Percentiles rank a stretch among this genome's conserved stretches.
phyloP scores from a whole-genome alignment of 2,888 invertebrate genomes.

The Nesidiocoris tenuis region DNA sequence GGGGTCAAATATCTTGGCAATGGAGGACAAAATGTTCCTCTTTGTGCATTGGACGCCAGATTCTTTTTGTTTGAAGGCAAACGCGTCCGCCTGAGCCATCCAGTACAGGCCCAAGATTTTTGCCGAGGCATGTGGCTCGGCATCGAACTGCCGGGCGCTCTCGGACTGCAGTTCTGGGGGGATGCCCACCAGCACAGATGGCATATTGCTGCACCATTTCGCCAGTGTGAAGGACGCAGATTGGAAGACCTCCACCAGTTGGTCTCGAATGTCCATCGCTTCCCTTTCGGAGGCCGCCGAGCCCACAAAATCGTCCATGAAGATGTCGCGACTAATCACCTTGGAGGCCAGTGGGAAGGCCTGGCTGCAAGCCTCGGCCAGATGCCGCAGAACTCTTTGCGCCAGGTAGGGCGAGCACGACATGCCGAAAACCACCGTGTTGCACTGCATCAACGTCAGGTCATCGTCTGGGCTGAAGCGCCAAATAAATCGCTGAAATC shows the following conservation, averaged over 20 bases:
- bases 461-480: background rate
- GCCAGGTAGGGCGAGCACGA: conserved; percentile 11
- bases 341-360: background rate
- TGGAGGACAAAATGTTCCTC: background rate
- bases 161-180: background rate
- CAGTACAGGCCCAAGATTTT: too few relatives aligned
- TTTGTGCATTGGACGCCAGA: background rate
- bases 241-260: conserved; percentile 10
- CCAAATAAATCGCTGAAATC: background rate
- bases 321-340: background rate
- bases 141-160: background rate
- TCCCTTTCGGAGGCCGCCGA: conserved; percentile 9
- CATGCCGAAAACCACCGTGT: conserved; percentile 16
- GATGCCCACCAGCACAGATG: background rate
- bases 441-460: background rate
- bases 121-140: too few relatives aligned
- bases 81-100: background rate
- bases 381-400: background rate
- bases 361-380: background rate
- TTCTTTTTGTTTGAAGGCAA: background rate
- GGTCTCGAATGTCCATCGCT: conserved; percentile 6
- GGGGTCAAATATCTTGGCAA: conserved; percentile 20
- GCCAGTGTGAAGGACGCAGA: conserved; percentile 31
- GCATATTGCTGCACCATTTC: conserved; percentile 32
- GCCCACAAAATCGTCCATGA: conserved; percentile 29